A percentile compares a stretch with the other conserved stretches of the same genome.
Conservation (phyloP, 2,888 invertebrate species). For the Acronicta aceris region DNA sequence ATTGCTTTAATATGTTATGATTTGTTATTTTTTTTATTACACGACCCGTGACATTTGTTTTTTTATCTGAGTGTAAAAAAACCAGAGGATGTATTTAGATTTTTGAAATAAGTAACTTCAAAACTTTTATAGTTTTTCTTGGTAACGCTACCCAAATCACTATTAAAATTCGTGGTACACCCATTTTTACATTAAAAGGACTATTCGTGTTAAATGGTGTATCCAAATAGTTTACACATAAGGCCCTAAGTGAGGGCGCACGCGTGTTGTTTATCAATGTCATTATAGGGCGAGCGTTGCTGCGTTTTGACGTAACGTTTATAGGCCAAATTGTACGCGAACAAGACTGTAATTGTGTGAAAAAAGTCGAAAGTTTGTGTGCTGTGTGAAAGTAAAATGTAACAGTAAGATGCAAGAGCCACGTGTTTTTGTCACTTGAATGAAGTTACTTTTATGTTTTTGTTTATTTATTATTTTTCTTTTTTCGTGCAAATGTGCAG, state of each 20-base stretch:
- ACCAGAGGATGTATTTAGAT: too few species aligned
- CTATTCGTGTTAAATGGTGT: constrained; percentile 32
- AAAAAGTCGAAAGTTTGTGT: constrained; percentile 3
- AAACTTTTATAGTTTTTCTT: constrained; percentile 7
- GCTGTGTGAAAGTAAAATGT: constrained; percentile 10
- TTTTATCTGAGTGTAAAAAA: too few species aligned
- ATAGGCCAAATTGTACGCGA: constrained; percentile 1
- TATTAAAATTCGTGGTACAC: constrained; percentile 9
- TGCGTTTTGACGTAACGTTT: constrained; percentile 3
- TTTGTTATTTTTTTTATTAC: too few species aligned
- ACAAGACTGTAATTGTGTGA: constrained; percentile 14
- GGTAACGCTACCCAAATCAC: not conserved
- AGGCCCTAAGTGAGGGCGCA: constrained; percentile 31
- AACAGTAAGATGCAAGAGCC: not conserved
- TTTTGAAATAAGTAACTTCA: too few species aligned
- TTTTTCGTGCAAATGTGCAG: too few species aligned
- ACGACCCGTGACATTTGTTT: too few species aligned
- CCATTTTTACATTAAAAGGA: constrained; percentile 26
- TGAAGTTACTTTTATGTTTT: not conserved
- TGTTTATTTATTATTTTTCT: not conserved
- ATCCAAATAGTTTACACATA: constrained; percentile 31
- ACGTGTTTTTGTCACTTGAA: not conserved
- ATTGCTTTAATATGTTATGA: too few species aligned
- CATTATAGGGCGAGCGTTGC: constrained; percentile 12
- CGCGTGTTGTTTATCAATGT: constrained; percentile 41